phyloP scores from a whole-genome alignment of 2,113 vertebrate species.

The Anolis carolinensis region DNA sequence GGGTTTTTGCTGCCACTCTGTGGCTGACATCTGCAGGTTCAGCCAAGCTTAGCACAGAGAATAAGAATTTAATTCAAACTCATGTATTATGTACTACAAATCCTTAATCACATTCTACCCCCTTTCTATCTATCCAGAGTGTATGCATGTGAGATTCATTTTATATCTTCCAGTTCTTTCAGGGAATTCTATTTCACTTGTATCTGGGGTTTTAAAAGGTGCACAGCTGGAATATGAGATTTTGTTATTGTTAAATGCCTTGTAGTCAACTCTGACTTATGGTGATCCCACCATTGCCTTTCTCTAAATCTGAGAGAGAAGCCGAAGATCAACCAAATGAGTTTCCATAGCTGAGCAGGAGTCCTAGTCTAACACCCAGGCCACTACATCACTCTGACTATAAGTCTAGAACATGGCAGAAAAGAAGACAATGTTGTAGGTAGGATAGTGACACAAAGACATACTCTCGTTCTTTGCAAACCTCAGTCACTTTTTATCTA shows the following conservation, averaged over 20 bases:
- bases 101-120: too few relatives aligned
- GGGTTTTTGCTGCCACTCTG: slow-evolving; percentile 72
- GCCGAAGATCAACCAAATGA: too few relatives aligned
- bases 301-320: too few relatives aligned
- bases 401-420: neutral
- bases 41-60: neutral
- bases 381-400: too few relatives aligned
- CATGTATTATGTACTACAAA: neutral
- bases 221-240: neutral
- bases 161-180: neutral
- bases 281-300: too few relatives aligned
- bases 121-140: neutral
- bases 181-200: neutral
- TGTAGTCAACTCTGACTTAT: too few relatives aligned
- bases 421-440: neutral
- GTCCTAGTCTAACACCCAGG: too few relatives aligned
- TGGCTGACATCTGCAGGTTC: slow-evolving; percentile 48
- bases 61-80: neutral
- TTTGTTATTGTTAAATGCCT: neutral
- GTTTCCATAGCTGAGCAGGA: too few relatives aligned
- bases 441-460: neutral
- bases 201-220: neutral
- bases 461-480: neutral
- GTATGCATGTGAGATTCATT: neutral
- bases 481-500: neutral